phyloP scores from a whole-genome alignment of 2,113 vertebrate genomes.

The Python bivittatus region DNA sequence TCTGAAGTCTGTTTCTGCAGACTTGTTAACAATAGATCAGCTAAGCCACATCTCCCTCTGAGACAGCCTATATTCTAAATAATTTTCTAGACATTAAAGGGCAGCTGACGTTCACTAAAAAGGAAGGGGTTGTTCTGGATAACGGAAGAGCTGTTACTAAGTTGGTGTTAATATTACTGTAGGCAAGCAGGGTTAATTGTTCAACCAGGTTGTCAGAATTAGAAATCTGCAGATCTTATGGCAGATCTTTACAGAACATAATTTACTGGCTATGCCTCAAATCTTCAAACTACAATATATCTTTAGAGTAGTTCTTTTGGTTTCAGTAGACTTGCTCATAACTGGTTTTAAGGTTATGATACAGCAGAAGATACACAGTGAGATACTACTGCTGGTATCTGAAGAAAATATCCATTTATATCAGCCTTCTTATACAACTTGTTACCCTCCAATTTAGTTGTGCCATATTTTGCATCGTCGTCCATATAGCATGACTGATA shows the following conservation, averaged over 20 bases:
- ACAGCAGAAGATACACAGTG: background rate
- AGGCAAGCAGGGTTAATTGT: background rate
- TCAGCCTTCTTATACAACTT: background rate
- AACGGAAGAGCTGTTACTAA: background rate
- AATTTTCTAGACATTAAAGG: background rate
- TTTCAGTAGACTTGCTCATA: background rate
- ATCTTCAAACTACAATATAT: background rate
- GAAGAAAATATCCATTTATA: constrained; percentile 27
- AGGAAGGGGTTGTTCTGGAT: background rate
- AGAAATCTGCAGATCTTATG: background rate
- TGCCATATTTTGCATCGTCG: background rate
- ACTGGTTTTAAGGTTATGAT: background rate
- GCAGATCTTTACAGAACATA: background rate
- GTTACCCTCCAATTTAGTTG: background rate
- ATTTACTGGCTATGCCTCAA: background rate
- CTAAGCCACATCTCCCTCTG: background rate
- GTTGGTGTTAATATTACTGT: background rate
- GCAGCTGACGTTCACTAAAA: background rate
- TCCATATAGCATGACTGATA: background rate
- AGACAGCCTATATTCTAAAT: background rate
- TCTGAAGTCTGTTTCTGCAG: background rate
- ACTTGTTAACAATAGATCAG: background rate
- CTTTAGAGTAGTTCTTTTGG: background rate
- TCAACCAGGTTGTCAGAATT: background rate
- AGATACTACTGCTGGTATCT: background rate